Conservation (phyloP, 2,113 vertebrate genomes). For the Pandion haliaetus region DNA sequence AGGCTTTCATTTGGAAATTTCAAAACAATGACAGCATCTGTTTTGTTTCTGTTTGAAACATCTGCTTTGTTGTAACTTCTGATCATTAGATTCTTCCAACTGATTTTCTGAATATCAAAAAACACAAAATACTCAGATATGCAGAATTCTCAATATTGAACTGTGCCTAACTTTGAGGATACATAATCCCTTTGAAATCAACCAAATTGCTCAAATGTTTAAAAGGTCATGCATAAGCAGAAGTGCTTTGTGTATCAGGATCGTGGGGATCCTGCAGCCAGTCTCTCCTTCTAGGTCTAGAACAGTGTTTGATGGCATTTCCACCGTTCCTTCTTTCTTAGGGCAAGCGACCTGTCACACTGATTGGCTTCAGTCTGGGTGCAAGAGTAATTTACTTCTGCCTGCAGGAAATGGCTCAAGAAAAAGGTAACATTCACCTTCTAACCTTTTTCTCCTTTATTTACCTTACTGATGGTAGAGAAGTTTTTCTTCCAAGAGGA, state of each 20-base stretch:
- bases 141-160: neutral
- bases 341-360: conserved; percentile 91
- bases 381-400: conserved; percentile 98
- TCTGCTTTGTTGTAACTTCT: neutral
- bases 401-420: conserved; percentile 91
- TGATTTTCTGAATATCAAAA: neutral
- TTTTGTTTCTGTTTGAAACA: neutral
- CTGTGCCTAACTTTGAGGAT: neutral
- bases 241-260: neutral
- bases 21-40: neutral
- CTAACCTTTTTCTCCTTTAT: neutral
- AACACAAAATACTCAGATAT: neutral
- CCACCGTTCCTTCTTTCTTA: conserved; percentile 39
- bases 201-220: neutral
- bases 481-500: neutral
- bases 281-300: neutral
- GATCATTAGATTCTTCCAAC: neutral
- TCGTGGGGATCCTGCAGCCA: neutral
- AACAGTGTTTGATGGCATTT: neutral
- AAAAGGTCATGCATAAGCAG: neutral
- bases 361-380: conserved; percentile 96
- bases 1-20: neutral
- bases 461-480: neutral
- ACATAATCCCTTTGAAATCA: neutral
- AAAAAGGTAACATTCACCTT: conserved; percentile 78